Base-by-base conservation (phyloP, 2,113 vertebrate species). In the Crocuta crocuta region DNA sequence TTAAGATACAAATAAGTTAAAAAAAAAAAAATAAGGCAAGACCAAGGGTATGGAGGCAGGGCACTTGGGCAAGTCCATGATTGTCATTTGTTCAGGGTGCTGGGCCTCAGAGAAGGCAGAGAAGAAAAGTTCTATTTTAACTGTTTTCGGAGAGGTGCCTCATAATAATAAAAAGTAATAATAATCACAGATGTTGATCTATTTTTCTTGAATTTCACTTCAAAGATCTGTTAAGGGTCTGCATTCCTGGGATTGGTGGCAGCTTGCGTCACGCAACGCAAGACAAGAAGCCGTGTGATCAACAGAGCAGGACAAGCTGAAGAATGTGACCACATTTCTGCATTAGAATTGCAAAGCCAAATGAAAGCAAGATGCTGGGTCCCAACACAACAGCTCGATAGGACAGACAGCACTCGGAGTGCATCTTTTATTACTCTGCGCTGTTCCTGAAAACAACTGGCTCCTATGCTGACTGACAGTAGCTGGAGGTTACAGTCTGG, bases 281-380 rank as follows among this genome's bases (percentile, higher is more conserved):
- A 73, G 39, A 92, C 65, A 61, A 65, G 73, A 19, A 95, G 89
- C 35, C 55, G 73, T 50, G 53, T 61, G 92, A 97, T 23, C 28
- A 33, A 45, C 91, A 70, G 7, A 78, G 3, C 28, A 48, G 10
- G 65, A 95, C 89, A 85, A 89, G 93, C 0, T 68, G 26, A 84
- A 92, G 82, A 97, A 97, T 80, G 86, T 31, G 48, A 88, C 43
- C 93, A 35, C 0, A 4, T 15, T 7, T 95, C 63, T 97, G 55
- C 2, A 11, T 76, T 16, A 70, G 70, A 94, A 89, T 28, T 61
- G 97, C 94, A 23, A 35, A 86, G 50, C 33, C 85, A 68, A 94
- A 96, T 94, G 23, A 94, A 90, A 94, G 92, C 97, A 97, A 95
- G 94, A 92, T 80, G 95, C 96, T 43, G 55, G 33, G 86, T 92